Evolutionary conservation across 2,888 invertebrate genomes (phyloP), one percentile per base, ranked within the genome.

Genomic region (Homarus gammarus): DNA sequence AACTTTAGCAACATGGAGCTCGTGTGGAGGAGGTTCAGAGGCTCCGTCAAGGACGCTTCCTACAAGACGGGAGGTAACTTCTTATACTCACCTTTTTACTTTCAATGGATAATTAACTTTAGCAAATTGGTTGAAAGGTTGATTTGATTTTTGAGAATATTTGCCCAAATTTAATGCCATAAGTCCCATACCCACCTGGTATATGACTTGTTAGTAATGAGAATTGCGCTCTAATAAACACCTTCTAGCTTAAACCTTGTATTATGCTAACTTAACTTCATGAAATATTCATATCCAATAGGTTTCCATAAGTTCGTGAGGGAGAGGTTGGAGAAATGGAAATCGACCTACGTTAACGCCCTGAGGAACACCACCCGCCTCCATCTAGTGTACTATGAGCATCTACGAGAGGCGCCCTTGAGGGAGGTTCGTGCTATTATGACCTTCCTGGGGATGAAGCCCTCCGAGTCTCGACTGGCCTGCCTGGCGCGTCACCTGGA

Each of bases 381-480:
- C 84, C 93, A 93, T 22, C 92, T 93, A 2, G 92, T 93, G 84
- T 93, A 93, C 90, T 77, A 77, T 27, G 93, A 93, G 91, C 91
- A 93, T 40, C 90, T 93, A 33, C 92, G 92, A 84, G 84, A 72
- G 51, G 84, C 49, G n/a, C 84, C 84, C n/a, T 40, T 84, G 27
- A 49, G 3, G 51, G 36, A 49, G 33, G n/a, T 84, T 0, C 33
- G 27, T 27, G 73, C 44, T 22, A 31, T 84, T 22, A 56, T 84
- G 2, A n/a, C 49, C 73, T 84, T 84, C 18, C 84, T 84, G 22
- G 73, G 73, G 38, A 5, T 73, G 33, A 18, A 22, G 56, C 40
- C 82, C 31, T 33, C 51, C 2, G 73, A 73, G 27, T n/a, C 10
- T n/a, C 84, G 84, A 0, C 84, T 73, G 36, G 33, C 33, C 22